Percentiles rank a stretch among this genome's conserved stretches.
These are phyloP conservation scores for Crax fasciolata DNA, from an alignment of 2,797 vertebrate species.

Conservation along the genomic window DNA sequence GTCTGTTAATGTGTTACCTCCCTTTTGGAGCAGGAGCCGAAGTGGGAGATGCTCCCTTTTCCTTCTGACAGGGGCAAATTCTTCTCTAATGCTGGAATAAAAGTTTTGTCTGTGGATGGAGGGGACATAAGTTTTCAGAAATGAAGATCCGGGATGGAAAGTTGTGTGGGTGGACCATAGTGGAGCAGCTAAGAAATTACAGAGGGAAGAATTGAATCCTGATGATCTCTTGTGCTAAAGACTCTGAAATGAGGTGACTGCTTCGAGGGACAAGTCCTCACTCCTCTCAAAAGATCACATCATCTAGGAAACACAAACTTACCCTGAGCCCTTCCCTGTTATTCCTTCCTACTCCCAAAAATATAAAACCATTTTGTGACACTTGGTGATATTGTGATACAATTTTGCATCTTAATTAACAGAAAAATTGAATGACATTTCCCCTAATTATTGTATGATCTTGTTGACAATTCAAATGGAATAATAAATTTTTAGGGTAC, in stretches of 20 bases:
- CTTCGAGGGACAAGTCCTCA: not conserved
- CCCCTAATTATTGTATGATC: fast-evolving
- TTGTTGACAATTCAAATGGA: not conserved
- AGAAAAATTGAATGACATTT: not conserved
- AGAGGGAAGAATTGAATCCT: not conserved
- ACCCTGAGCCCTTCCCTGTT: not conserved
- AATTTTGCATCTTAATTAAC: not conserved
- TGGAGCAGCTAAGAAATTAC: not conserved
- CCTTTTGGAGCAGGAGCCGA: not conserved
- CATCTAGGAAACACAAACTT: not conserved
- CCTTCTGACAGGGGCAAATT: not conserved
- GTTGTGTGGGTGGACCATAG: no score
- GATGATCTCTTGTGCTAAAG: not conserved
- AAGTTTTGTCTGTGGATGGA: not conserved
- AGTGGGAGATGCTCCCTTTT: not conserved
- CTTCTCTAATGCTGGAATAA: not conserved
- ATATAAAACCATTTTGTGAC: not conserved
- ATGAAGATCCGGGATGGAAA: fast-evolving
- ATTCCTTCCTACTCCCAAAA: fast-evolving
- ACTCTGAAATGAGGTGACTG: not conserved
- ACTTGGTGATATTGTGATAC: no score
- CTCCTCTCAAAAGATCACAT: not conserved
- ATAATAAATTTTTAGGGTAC: not conserved
- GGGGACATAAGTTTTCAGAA: not conserved
- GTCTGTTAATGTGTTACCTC: fast-evolving